Conservation (phyloP, 2,113 vertebrate species). For the Acanthisitta chloris region DNA sequence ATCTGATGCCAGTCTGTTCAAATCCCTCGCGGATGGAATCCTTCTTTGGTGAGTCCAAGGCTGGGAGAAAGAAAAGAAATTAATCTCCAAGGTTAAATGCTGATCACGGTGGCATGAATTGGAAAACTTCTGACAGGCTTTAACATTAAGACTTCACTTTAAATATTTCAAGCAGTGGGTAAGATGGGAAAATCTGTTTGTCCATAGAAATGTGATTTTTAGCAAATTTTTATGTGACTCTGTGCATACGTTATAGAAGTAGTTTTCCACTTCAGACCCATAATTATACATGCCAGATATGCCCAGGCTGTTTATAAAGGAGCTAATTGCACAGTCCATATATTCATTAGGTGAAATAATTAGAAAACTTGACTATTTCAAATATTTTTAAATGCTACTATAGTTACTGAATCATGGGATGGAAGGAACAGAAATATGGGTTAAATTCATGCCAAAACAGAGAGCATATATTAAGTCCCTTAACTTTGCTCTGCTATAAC, state of each 20-base stretch:
- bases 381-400: background rate
- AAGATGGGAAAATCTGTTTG: background rate
- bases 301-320: background rate
- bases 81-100: background rate
- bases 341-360: background rate
- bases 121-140: background rate
- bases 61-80: background rate
- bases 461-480: background rate
- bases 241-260: background rate
- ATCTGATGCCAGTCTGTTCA: slow-evolving; percentile 85
- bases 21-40: slow-evolving; percentile 91
- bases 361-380: background rate
- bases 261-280: background rate
- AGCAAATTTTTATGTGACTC: background rate
- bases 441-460: background rate
- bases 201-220: background rate
- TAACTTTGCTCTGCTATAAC: background rate
- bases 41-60: slow-evolving; percentile 86
- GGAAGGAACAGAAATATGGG: background rate
- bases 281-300: background rate
- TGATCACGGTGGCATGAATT: background rate
- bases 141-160: background rate
- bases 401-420: background rate
- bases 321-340: background rate
- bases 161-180: background rate